Evolutionary conservation across 2,113 vertebrate genomes (phyloP).

Genomic region (Notechis scutatus): DNA sequence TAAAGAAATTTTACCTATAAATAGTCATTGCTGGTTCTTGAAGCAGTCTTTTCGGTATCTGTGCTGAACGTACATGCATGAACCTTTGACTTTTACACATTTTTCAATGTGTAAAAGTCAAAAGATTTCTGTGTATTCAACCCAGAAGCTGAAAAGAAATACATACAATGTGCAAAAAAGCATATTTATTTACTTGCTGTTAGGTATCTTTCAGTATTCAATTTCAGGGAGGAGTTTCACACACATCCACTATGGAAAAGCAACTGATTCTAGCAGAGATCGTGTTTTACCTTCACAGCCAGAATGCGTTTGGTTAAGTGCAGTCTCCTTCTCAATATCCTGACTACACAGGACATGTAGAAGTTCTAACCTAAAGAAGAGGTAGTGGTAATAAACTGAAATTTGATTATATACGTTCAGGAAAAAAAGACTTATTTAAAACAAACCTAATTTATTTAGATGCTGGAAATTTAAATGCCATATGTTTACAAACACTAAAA

Average conservation of each 20-base stretch:
- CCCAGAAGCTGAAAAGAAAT: not conserved
- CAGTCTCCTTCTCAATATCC: not conserved
- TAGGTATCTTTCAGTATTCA: not conserved
- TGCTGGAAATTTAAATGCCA: not conserved
- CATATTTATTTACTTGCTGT: not conserved
- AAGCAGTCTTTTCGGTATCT: not conserved
- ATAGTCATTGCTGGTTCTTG: not conserved
- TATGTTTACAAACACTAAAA: conserved; percentile 52
- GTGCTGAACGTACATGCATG: not conserved
- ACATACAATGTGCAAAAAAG: not conserved
- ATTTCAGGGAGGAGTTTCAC: not conserved
- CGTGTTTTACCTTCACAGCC: not conserved
- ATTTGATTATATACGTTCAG: not conserved
- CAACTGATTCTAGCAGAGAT: not conserved
- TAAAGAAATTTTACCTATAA: not conserved
- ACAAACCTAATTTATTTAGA: conserved; percentile 31
- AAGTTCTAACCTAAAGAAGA: not conserved
- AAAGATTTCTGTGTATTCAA: not conserved
- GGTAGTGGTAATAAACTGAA: not conserved
- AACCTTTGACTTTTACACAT: not conserved
- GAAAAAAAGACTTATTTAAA: conserved; percentile 37
- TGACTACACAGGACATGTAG: not conserved
- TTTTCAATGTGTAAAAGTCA: not conserved
- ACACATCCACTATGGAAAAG: not conserved
- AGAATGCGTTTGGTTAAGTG: not conserved